Conservation (phyloP, 92 coral and sea anemone species). For the Epizoanthus rinbou region DNA sequence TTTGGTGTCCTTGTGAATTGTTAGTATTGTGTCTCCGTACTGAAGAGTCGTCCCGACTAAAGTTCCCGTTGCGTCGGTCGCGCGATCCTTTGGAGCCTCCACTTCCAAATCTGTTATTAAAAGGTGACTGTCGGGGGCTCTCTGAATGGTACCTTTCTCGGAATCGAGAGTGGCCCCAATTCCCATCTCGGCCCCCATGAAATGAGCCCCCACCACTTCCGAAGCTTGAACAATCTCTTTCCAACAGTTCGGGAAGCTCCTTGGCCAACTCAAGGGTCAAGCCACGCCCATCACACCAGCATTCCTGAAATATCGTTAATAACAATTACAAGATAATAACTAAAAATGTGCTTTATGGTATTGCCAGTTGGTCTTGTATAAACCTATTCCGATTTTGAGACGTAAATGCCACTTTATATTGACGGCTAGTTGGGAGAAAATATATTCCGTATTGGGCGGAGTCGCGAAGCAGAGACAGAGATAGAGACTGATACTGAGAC, state of each 20-base stretch:
- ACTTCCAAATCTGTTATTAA: slow-evolving; percentile 32
- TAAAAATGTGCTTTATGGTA: too few relatives aligned
- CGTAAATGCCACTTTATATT: too few relatives aligned
- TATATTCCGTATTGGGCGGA: too few relatives aligned
- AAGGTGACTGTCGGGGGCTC: slow-evolving; percentile 54
- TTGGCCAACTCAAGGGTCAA: slow-evolving; percentile 65
- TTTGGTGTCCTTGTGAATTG: slow-evolving; percentile 6
- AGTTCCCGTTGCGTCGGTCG: slow-evolving; percentile 30
- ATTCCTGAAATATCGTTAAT: slow-evolving; percentile 51
- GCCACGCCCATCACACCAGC: slow-evolving; percentile 74
- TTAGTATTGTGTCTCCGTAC: slow-evolving; percentile 6
- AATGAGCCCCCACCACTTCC: slow-evolving; percentile 53
- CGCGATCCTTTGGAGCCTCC: slow-evolving; percentile 24
- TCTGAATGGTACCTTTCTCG: slow-evolving; percentile 39
- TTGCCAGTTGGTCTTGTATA: too few relatives aligned
- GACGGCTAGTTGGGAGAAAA: too few relatives aligned
- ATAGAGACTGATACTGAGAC: too few relatives aligned
- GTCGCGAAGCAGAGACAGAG: too few relatives aligned
- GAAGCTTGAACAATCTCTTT: slow-evolving; percentile 47
- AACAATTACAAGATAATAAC: background rate
- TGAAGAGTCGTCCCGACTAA: slow-evolving; percentile 34
- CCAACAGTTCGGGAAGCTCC: slow-evolving; percentile 83
- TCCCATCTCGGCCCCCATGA: slow-evolving; percentile 40
- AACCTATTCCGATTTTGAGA: too few relatives aligned
- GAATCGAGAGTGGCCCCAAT: slow-evolving; percentile 46